phyloP scores from a whole-genome alignment of 37 sponge, comb jelly and placozoan species.

The Theonella swinhoei region DNA sequence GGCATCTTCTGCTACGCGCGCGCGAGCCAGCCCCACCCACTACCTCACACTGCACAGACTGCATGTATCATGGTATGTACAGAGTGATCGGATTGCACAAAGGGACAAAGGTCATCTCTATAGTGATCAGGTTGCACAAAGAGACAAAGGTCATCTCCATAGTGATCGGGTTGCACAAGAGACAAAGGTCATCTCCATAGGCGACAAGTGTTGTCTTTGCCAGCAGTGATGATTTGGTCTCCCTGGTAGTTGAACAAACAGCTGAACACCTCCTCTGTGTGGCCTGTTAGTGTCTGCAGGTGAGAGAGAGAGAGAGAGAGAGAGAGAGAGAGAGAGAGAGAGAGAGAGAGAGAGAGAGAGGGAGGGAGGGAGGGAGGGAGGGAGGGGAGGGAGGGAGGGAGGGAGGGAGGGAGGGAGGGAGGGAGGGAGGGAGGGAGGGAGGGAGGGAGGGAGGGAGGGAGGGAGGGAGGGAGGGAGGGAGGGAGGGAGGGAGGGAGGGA shows the following conservation, averaged over 20 bases:
- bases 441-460: background rate
- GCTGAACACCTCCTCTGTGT: conserved; percentile 95
- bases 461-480: background rate
- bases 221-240: conserved; percentile 93
- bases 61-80: background rate
- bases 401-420: no score
- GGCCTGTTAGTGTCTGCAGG: conserved; percentile 88
- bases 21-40: background rate
- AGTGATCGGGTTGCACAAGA: conserved; percentile 14
- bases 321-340: background rate
- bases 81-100: background rate
- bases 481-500: background rate
- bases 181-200: conserved; percentile 82
- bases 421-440: no score
- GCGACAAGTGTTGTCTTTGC: conserved; percentile 99
- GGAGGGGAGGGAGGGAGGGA: background rate
- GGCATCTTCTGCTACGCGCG: background rate
- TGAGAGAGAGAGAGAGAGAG: background rate
- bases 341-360: conserved; percentile 24
- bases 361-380: background rate
- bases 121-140: conserved; percentile 79
- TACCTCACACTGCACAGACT: no score
- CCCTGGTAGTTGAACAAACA: conserved; percentile 98
- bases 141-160: conserved; percentile 74
- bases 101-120: conserved; percentile 73